A percentile compares a stretch with the other conserved stretches of the same genome.
Conservation (phyloP, 2,888 invertebrate species). For the Ferrisia virgata region DNA sequence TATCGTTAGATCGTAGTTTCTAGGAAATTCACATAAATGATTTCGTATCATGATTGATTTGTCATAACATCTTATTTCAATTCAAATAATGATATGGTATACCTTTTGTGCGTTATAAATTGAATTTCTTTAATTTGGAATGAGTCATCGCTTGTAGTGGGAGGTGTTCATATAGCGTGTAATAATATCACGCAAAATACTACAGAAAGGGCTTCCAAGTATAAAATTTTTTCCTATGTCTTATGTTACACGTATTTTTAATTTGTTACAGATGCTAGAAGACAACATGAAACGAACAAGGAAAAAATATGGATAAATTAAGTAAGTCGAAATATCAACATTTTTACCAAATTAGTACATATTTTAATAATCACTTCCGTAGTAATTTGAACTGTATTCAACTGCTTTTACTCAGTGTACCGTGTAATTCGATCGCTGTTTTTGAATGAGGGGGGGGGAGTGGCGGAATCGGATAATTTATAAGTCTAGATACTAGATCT, state of each 20-base stretch:
- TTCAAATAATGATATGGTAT: neutral
- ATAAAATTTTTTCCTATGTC: neutral
- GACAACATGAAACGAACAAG: slow-evolving; percentile 25
- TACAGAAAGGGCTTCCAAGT: neutral
- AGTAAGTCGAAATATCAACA: slow-evolving; percentile 19
- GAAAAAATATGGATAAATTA: slow-evolving; percentile 33
- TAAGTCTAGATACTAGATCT: neutral
- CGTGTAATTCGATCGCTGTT: neutral
- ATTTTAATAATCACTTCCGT: neutral
- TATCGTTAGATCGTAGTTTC: neutral
- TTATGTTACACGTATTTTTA: neutral
- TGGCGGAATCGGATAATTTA: neutral
- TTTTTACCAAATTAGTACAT: neutral
- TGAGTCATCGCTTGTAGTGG: slow-evolving; percentile 24
- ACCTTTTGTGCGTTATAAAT: neutral
- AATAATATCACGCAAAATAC: slow-evolving; percentile 2
- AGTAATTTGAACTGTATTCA: neutral
- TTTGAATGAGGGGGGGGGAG: too few species aligned
- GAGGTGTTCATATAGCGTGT: neutral
- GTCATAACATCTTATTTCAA: neutral
- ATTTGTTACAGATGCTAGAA: slow-evolving; percentile 15
- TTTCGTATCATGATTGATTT: neutral
- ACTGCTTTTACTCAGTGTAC: neutral
- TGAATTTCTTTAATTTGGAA: neutral
- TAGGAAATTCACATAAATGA: neutral